Base-by-base conservation (phyloP, 2,113 vertebrate genomes). In the Daphoenositta chrysoptera region DNA sequence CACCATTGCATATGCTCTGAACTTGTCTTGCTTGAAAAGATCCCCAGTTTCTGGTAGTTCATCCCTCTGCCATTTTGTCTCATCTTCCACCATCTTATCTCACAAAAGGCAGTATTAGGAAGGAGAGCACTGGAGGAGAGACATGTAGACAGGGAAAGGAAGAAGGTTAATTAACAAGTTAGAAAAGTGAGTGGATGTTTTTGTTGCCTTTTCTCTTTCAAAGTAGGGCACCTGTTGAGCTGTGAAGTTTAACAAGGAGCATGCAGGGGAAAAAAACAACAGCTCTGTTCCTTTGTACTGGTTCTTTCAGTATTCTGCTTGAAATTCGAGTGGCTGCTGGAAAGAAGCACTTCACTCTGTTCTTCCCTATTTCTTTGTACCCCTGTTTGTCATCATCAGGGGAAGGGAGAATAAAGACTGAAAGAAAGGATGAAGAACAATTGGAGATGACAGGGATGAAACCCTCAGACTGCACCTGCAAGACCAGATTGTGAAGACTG, bases 401-500 rank as follows among this genome's bases (percentile, higher is more conserved):
- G 68, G 83, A 97, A 96, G 64, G 65, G 56, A 88, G 87, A 83
- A 56, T 70, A 93, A 94, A 83, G 80, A 94, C 91, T 51, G 80
- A 93, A 87, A 96, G 88, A 64, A 81, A 90, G 37, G 44, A 80
- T 69, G 86, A 86, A 97, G 96, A 95, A 92, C 85, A 89, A 70
- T 83, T 63, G 85, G 69, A 53, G 79, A 97, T 98, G 93, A 85
- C 87, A 84, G 73, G 90, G 94, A 91, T 39, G 53, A 86, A 97
- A 85, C 39, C 69, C 68, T 78, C 37, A 84, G 69, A 89, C 81
- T 83, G 87, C 94, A 95, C 85, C 88, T 93, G 56, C 70, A 84
- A 93, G 64, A 93, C 89, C 80, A 87, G 84, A 96, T 97, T 97
- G 95, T 86, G 94, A 97, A 90, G 94, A 94, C 79, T 89, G 95